phyloP scores from a whole-genome alignment of 2,113 vertebrate genomes.

The Pao palembangensis region DNA sequence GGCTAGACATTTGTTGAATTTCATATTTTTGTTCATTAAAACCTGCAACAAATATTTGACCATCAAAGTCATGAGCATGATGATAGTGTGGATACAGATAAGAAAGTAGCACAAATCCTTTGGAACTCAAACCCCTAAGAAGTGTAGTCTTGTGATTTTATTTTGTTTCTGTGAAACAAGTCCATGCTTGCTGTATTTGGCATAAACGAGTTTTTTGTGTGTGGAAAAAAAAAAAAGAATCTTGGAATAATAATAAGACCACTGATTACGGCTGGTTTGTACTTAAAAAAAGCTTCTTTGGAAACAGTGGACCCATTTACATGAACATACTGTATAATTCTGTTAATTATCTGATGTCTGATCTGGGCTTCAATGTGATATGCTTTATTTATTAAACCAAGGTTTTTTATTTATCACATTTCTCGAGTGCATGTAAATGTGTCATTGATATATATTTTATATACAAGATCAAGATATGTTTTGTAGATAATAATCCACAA shows the following conservation, averaged over 20 bases:
- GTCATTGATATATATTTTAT: too few species aligned
- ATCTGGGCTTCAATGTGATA: too few species aligned
- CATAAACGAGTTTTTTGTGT: background rate
- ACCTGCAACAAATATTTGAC: too few species aligned
- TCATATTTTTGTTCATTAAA: too few species aligned
- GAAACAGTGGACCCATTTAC: background rate
- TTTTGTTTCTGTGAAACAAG: slow-evolving; percentile 9
- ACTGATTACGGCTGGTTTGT: background rate
- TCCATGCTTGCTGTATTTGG: slow-evolving; percentile 7
- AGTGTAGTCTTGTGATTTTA: slow-evolving; percentile 33
- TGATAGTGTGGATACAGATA: background rate
- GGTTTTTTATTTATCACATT: too few species aligned
- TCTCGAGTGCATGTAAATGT: too few species aligned
- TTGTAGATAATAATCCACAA: too few species aligned
- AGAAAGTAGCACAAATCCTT: background rate
- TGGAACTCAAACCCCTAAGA: slow-evolving; percentile 19
- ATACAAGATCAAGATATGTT: too few species aligned
- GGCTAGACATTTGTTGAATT: background rate
- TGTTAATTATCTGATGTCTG: too few species aligned
- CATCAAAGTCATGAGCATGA: background rate
- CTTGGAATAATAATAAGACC: background rate
- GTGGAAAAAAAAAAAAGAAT: background rate
- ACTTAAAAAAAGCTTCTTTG: background rate
- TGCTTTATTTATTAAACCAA: too few species aligned
- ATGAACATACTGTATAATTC: too few species aligned